Base-by-base conservation (phyloP, 2,888 invertebrate species). In the Omphaloscelis lunosa region DNA sequence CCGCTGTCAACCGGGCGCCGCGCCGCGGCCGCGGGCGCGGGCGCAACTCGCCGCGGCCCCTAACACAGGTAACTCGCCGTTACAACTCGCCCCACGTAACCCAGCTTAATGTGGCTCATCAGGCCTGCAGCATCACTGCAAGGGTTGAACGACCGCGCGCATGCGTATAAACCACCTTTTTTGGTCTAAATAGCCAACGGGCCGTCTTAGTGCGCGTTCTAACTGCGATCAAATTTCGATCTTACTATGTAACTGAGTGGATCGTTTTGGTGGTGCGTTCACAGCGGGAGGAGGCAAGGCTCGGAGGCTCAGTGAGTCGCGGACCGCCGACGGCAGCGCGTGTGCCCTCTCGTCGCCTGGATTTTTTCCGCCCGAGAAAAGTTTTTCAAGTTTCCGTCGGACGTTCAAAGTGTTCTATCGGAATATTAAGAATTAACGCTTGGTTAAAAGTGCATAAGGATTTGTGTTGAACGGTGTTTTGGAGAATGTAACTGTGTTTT, bases 141-240 rank as follows among this genome's bases (percentile, higher is more conserved):
- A 92, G 93, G 93, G 95, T 94, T 94, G 93, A 95, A 94, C 91
- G 93, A 92, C 93, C 95, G 91, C 86, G 91, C 95, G 95, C 95
- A 94, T 94, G 95, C 95, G 95, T 93, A 82, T 82, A 86, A 74
- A 86, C 89, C 87, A 88, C 88, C 89, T 92, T 92, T 92, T 92
- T 91, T 89, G 86, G 86, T 89, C 92, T 93, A 94, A 94, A 93
- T 93, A 93, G 93, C 94, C 93, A 92, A 92, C 93, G 93, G 92
- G 93, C 93, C 92, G 93, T 94, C 95, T 95, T 94, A 93, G 93
- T 92, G 92, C 93, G 93, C 93, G 91, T 93, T 93, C 93, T 94
- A 93, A 94, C 94, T 95, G 92, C 96, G 95, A 95, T 95, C 95
- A 95, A 96, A 96, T 94, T 96, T 96, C 95, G 95, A 96, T 96